These are phyloP conservation scores for Aspidoscelis tigris DNA, from an alignment of 2,113 vertebrate species.

Conservation along the genomic window DNA sequence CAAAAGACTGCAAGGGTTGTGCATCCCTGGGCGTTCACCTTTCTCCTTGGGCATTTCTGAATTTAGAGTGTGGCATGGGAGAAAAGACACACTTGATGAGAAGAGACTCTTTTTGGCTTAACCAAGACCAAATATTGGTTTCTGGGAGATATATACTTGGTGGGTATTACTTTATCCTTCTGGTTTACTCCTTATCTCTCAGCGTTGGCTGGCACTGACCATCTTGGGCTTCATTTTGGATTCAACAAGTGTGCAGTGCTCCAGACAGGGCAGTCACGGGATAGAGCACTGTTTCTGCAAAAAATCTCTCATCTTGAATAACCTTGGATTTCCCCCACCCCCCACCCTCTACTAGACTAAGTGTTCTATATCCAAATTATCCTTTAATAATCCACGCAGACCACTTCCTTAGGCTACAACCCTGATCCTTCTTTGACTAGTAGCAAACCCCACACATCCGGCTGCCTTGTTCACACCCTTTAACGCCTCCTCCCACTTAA, in stretches of 20 bases:
- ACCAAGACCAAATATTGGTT: conserved; percentile 14
- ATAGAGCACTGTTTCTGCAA: conserved; percentile 26
- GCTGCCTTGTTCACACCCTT: conserved; percentile 11
- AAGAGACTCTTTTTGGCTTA: background rate
- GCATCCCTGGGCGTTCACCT: background rate
- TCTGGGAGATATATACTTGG: conserved; percentile 27
- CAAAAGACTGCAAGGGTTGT: conserved; percentile 22
- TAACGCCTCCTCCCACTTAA: background rate
- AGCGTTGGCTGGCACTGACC: conserved; percentile 38
- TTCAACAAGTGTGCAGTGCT: conserved; percentile 63
- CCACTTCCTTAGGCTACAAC: conserved; percentile 1
- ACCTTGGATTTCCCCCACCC: conserved; percentile 9
- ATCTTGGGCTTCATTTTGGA: conserved; percentile 54
- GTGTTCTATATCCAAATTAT: conserved; percentile 19
- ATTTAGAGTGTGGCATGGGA: background rate
- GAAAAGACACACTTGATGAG: background rate
- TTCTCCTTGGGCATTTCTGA: background rate
- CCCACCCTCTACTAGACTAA: background rate
- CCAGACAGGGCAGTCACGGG: conserved; percentile 33
- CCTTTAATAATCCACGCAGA: background rate
- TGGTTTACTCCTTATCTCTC: conserved; percentile 40
- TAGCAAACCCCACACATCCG: background rate
- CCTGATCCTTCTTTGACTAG: background rate
- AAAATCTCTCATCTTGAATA: conserved; percentile 61
- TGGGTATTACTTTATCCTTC: background rate